Conservation (phyloP, 2,113 vertebrate species). For the Python bivittatus region DNA sequence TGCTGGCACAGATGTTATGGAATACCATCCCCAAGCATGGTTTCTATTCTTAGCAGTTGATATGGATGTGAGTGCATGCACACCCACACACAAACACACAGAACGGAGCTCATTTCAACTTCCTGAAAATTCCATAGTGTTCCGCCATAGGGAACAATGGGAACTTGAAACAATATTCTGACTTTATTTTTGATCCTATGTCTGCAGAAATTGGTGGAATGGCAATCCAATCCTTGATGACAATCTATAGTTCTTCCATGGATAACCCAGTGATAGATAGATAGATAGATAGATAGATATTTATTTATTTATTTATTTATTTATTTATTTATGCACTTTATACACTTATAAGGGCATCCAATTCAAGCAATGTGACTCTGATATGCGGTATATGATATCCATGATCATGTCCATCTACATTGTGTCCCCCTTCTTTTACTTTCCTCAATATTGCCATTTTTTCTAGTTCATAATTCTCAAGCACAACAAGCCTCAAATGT, state of each 20-base stretch:
- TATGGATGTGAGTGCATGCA: not conserved
- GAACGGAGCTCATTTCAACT: not conserved
- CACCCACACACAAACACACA: not conserved
- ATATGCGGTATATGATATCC: no score
- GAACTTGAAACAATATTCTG: not conserved
- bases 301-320: not conserved
- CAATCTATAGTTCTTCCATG: not conserved
- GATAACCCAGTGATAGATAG: no score
- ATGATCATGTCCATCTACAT: no score
- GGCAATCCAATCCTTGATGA: not conserved
- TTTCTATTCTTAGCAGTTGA: not conserved
- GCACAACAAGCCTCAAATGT: no score
- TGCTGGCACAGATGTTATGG: no score
- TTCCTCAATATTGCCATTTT: no score
- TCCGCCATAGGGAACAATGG: not conserved
- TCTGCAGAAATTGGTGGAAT: not conserved
- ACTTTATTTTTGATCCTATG: not conserved
- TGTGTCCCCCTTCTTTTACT: no score
- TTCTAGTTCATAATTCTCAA: no score
- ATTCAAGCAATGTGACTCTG: not conserved
- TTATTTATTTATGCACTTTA: not conserved
- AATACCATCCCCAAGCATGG: not conserved
- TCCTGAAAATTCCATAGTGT: not conserved
- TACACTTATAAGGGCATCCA: not conserved
- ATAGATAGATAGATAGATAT: no score